Evolutionary conservation across 2,888 invertebrate species (phyloP).

Genomic region (Drosophila ochracea): DNA sequence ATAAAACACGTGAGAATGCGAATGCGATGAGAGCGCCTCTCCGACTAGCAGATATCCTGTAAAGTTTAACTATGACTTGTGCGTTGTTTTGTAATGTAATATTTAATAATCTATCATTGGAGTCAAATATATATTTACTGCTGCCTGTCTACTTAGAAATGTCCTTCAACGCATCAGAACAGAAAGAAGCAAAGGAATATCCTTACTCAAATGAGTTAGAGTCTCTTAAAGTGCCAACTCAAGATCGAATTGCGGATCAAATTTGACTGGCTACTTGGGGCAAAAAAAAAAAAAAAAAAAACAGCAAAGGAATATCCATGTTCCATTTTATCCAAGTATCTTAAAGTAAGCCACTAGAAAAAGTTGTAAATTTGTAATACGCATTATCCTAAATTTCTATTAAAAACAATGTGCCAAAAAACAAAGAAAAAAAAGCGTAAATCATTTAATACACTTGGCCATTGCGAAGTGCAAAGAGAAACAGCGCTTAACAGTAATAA

Average conservation of each 20-base stretch:
- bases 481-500: constrained; percentile 22
- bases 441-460: constrained; percentile 27
- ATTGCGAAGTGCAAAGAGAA: constrained; percentile 15
- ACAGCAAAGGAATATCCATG: neutral
- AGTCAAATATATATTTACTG: neutral
- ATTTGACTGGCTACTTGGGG: neutral
- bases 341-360: neutral
- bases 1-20: neutral
- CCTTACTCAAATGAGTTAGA: neutral
- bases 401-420: constrained; percentile 8
- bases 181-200: neutral
- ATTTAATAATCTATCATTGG: too few species aligned
- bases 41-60: neutral
- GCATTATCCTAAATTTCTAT: neutral
- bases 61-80: neutral
- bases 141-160: neutral
- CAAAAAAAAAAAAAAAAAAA: neutral
- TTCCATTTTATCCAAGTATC: neutral
- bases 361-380: neutral
- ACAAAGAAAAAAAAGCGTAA: neutral
- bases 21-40: neutral
- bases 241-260: neutral
- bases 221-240: neutral
- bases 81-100: too few species aligned
- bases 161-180: too few species aligned